Percentiles rank a stretch among this genome's conserved stretches.
Conservation (phyloP, 2,113 vertebrate genomes). For the Scytalopus superciliaris region DNA sequence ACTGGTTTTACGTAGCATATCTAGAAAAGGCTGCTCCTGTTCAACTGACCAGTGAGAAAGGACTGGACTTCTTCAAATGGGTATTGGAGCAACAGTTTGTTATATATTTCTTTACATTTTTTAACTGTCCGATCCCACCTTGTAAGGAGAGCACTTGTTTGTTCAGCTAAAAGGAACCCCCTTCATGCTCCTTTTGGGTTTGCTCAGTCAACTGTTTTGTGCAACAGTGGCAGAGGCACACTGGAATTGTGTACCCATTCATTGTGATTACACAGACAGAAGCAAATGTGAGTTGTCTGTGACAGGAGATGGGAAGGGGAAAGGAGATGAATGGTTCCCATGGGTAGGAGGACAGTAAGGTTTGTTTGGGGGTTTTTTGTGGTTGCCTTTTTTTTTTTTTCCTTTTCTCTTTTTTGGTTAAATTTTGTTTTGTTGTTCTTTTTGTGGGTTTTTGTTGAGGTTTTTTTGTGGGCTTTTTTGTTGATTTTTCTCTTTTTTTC, state of each 20-base stretch:
- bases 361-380: background rate
- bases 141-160: constrained; percentile 62
- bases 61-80: constrained; percentile 64
- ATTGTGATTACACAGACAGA: constrained; percentile 72
- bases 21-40: constrained; percentile 56
- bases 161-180: constrained; percentile 57
- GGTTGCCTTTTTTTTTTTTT: background rate
- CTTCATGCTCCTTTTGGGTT: constrained; percentile 51
- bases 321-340: constrained; percentile 42
- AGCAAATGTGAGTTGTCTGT: constrained; percentile 73
- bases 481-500: background rate
- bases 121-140: constrained; percentile 67
- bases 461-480: background rate
- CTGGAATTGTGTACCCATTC: constrained; percentile 52
- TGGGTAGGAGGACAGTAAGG: constrained; percentile 61
- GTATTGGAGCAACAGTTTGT: constrained; percentile 72
- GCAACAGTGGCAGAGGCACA: constrained; percentile 62
- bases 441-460: background rate
- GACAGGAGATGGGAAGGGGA: background rate
- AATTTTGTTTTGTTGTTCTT: background rate
- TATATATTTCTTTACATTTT: constrained; percentile 62
- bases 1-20: constrained; percentile 50
- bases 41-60: constrained; percentile 71
- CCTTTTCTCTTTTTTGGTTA: constrained; percentile 6
- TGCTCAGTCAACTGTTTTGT: constrained; percentile 59